phyloP scores from a whole-genome alignment of 2,888 invertebrate species.

The Epinotia bilunana region DNA sequence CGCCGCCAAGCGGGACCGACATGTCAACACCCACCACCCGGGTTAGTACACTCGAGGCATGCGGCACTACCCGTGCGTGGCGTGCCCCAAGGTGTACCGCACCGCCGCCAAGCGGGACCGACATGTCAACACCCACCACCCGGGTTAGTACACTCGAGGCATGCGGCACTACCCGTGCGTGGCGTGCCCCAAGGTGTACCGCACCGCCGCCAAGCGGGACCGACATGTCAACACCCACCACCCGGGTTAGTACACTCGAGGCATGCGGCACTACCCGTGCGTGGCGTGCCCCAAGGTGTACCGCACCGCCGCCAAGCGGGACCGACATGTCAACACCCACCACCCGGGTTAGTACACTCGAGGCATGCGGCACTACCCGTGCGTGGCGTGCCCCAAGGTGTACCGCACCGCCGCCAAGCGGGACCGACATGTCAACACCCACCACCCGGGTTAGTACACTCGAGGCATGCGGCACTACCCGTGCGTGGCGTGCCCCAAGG shows the following conservation, averaged over 20 bases:
- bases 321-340: too few relatives aligned
- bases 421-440: conserved; percentile 91
- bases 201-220: conserved; percentile 93
- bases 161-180: conserved; percentile 88
- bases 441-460: conserved; percentile 88
- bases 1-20: conserved; percentile 92
- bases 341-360: conserved; percentile 57
- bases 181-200: conserved; percentile 93
- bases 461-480: conserved; percentile 80
- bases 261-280: too few relatives aligned
- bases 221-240: conserved; percentile 92
- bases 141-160: conserved; percentile 76
- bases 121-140: conserved; percentile 93
- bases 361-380: conserved; percentile 89
- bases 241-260: conserved; percentile 78
- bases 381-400: conserved; percentile 92
- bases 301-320: too few relatives aligned
- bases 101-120: conserved; percentile 93
- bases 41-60: conserved; percentile 74
- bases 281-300: too few relatives aligned
- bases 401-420: conserved; percentile 94
- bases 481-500: conserved; percentile 77
- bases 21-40: conserved; percentile 93
- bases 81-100: conserved; percentile 93
- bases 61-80: conserved; percentile 92